phyloP scores from a whole-genome alignment of 2,797 vertebrate genomes.

The Poliocrania exsul region DNA sequence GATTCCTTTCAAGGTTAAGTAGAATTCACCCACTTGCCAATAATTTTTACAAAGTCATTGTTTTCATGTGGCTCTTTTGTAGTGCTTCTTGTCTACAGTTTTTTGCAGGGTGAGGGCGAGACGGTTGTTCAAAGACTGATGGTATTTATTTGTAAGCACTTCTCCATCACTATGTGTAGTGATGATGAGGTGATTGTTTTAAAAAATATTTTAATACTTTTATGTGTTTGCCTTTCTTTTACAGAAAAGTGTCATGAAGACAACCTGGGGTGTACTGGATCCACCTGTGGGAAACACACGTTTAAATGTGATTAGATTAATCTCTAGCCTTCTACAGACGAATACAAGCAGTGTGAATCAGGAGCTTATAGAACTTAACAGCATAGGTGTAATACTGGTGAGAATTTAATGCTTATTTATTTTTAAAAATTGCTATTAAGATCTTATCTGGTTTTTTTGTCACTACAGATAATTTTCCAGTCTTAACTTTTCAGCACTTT shows the following conservation, averaged over 20 bases:
- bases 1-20: not conserved
- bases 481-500: not conserved
- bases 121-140: not conserved
- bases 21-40: not conserved
- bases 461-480: not conserved
- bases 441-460: not conserved
- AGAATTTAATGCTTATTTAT: slow-evolving; percentile 36
- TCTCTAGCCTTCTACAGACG: slow-evolving; percentile 93
- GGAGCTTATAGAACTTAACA: slow-evolving; percentile 95
- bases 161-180: not conserved
- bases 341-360: slow-evolving; percentile 91
- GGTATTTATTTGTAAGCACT: too few relatives aligned
- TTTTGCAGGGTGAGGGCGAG: not conserved
- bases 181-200: not conserved
- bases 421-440: not conserved
- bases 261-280: slow-evolving; percentile 95
- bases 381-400: slow-evolving; percentile 94
- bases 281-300: slow-evolving; percentile 96
- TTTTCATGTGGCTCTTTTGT: not conserved
- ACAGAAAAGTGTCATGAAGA: slow-evolving; percentile 94
- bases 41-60: not conserved
- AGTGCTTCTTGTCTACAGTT: not conserved
- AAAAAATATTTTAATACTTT: not conserved
- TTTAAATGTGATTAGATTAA: slow-evolving; percentile 92
- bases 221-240: not conserved